Conservation (phyloP, 2,113 vertebrate genomes). For the Tragelaphus strepsiceros region DNA sequence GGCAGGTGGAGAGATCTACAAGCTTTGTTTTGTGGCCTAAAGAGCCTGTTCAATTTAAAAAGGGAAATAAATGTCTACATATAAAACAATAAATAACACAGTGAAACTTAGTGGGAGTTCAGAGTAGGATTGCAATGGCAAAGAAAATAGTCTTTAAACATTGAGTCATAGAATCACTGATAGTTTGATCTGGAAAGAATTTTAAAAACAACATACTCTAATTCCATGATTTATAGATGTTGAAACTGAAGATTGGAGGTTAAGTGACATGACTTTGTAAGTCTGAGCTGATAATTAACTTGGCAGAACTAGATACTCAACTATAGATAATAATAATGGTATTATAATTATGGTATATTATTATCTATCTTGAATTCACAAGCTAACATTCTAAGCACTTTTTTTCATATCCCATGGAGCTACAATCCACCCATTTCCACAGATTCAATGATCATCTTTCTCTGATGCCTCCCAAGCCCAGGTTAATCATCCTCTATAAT, state of each 20-base stretch:
- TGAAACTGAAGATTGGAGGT: background rate
- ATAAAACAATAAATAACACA: background rate
- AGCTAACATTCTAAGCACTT: background rate
- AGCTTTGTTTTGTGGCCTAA: background rate
- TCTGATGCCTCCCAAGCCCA: background rate
- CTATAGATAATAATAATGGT: background rate
- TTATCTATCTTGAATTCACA: background rate
- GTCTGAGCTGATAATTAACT: background rate
- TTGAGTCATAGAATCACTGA: background rate
- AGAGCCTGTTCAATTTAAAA: background rate
- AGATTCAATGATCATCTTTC: background rate
- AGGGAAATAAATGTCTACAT: background rate
- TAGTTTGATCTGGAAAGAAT: constrained; percentile 36
- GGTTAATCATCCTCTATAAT: background rate
- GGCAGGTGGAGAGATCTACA: background rate
- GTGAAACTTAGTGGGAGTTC: background rate
- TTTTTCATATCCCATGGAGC: background rate
- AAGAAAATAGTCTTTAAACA: background rate
- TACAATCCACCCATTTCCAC: background rate
- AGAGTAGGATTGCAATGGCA: background rate
- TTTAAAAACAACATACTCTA: background rate
- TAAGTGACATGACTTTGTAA: background rate
- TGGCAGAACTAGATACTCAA: background rate
- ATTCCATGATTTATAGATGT: background rate
- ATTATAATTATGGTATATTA: too few species aligned